Base-by-base conservation (phyloP, 2,888 invertebrate species). In the Agrotis ipsilon region DNA sequence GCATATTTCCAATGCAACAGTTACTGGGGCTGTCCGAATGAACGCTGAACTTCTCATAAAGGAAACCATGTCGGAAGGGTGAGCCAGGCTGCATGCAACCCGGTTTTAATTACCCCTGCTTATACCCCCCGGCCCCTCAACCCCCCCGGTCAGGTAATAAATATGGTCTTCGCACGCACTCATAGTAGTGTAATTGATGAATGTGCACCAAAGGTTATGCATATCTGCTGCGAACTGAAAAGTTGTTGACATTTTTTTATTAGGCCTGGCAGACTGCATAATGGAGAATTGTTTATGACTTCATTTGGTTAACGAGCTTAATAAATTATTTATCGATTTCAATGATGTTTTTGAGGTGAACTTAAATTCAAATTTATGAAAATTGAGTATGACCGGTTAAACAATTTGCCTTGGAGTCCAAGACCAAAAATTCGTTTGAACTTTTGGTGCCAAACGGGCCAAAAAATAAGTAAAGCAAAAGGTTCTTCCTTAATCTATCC, bases 151-250 rank as follows among this genome's bases (percentile, higher is more conserved):
- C 58, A 74, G 82, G 89, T 91, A 89, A 90, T 89, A 91, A 91
- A 92, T 92, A 91, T 87, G 87, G 79, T 88, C 89, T 89, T 86
- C 85, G 87, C 92, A 92, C 91, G 91, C 91, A 90, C 90, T 86
- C 87, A 89, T 89, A 89, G 78, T 78, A 71, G 77, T 72, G 84
- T 87, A 87, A 89, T 87, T 86, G 88, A 89, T 85, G 59, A 81
- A 78, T 71, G 78, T 67, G 19, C 51, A 14, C 61, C 54, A 84
- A 72, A 84, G 85, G 80, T 80, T 80, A 77, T 62, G 66, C 63
- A 46, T 72, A 57, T 67, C 24, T 45, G n/a, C 19, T 24, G 21
- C 19, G 18, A 61, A 46, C 39, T 82, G 60, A 72, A 75, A 75
- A 81, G 79, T 80, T 74, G 69, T 66, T 78, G 73, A 78, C 77